These are phyloP conservation scores for Picathartes gymnocephalus DNA, from an alignment of 2,113 vertebrate genomes.

Conservation along the genomic window DNA sequence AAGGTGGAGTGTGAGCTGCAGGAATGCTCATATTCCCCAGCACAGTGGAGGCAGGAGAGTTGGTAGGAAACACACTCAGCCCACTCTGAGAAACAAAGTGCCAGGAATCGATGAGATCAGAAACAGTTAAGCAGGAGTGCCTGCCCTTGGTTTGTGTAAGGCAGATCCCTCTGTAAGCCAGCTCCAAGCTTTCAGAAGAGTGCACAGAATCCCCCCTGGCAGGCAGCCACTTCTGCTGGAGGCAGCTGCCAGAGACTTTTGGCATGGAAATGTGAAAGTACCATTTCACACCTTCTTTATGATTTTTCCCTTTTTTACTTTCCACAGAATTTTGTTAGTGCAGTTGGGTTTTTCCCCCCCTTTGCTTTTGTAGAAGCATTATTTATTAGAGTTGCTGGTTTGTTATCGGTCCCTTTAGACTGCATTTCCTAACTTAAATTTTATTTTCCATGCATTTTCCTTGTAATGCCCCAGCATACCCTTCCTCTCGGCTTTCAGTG, in stretches of 20 bases:
- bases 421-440: background rate
- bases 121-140: background rate
- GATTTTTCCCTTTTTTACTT: background rate
- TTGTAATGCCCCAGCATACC: background rate
- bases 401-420: background rate
- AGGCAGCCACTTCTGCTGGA: background rate
- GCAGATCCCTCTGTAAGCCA: background rate
- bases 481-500: background rate
- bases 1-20: background rate
- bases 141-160: background rate
- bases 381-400: background rate
- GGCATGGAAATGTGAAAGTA: background rate
- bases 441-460: background rate
- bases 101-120: background rate
- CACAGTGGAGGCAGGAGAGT: background rate
- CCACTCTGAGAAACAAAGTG: background rate
- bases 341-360: rapidly evolving
- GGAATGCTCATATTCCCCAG: background rate
- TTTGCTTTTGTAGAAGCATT: background rate
- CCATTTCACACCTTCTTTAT: background rate
- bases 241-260: background rate
- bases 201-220: background rate
- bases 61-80: background rate
- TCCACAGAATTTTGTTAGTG: background rate
- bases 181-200: background rate